A percentile compares a stretch with the other conserved stretches of the same genome.
These are phyloP conservation scores for Sialia sialis DNA, from an alignment of 2,113 vertebrate genomes.

Conservation along the genomic window DNA sequence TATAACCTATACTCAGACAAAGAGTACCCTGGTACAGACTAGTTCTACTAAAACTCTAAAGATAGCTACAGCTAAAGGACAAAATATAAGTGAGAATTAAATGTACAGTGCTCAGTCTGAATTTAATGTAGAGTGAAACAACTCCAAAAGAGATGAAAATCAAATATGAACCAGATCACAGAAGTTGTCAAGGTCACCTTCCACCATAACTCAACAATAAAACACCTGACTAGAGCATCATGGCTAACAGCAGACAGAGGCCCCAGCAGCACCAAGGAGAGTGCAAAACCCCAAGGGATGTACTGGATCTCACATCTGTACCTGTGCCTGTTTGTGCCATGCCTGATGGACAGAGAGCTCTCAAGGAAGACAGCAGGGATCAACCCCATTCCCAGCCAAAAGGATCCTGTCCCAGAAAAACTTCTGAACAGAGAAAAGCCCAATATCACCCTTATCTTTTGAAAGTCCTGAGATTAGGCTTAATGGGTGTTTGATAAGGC, in stretches of 20 bases:
- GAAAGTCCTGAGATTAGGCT: background rate
- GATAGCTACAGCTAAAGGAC: background rate
- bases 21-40: background rate
- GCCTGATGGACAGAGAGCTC: background rate
- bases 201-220: background rate
- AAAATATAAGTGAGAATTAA: background rate
- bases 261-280: fast-evolving
- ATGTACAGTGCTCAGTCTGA: background rate
- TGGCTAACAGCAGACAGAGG: background rate
- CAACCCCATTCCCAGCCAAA: background rate
- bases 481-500: background rate
- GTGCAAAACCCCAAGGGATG: background rate
- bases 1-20: background rate
- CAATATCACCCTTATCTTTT: background rate
- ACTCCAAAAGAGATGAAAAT: background rate
- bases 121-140: background rate
- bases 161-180: background rate
- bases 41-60: background rate
- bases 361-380: background rate
- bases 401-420: background rate
- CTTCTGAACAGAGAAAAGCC: background rate
- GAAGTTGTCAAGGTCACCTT: background rate
- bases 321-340: background rate
- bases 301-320: background rate
- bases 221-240: background rate